phyloP scores from a whole-genome alignment of 1,140 invertebrate genomes.

The Zaprionus capensis region DNA sequence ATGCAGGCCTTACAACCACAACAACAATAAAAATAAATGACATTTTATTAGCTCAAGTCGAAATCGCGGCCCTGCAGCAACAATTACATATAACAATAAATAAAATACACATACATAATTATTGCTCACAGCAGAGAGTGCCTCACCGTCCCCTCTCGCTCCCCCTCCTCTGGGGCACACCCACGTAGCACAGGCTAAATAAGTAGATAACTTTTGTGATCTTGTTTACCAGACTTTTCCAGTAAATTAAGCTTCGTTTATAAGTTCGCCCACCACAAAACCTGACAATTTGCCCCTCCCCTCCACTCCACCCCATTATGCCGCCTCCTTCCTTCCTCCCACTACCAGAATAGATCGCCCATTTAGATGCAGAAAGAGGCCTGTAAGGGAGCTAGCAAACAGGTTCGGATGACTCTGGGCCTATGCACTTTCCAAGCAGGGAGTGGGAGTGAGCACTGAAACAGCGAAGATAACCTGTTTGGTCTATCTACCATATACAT shows the following conservation, averaged over 20 bases:
- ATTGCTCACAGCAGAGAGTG: conserved; percentile 7
- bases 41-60: conserved; percentile 31
- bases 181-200: conserved; percentile 5
- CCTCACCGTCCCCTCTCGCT: neutral
- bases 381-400: conserved; percentile 14
- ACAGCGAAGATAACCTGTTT: neutral
- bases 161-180: neutral
- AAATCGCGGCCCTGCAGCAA: conserved; percentile 5
- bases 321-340: conserved; percentile 1
- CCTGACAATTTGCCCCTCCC: conserved; percentile 23
- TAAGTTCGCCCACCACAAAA: conserved; percentile 37
- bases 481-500: neutral
- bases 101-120: conserved; percentile 45
- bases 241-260: conserved; percentile 47
- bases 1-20: neutral
- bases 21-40: neutral
- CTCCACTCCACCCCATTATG: neutral
- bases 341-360: conserved; percentile 32
- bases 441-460: conserved; percentile 13
- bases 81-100: conserved; percentile 13
- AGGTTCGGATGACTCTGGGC: conserved; percentile 1
- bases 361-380: conserved; percentile 33
- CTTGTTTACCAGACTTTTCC: conserved; percentile 45
- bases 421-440: neutral
- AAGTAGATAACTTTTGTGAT: conserved; percentile 45